phyloP scores from a whole-genome alignment of 1,140 invertebrate species.

The Trichonephila clavata region DNA sequence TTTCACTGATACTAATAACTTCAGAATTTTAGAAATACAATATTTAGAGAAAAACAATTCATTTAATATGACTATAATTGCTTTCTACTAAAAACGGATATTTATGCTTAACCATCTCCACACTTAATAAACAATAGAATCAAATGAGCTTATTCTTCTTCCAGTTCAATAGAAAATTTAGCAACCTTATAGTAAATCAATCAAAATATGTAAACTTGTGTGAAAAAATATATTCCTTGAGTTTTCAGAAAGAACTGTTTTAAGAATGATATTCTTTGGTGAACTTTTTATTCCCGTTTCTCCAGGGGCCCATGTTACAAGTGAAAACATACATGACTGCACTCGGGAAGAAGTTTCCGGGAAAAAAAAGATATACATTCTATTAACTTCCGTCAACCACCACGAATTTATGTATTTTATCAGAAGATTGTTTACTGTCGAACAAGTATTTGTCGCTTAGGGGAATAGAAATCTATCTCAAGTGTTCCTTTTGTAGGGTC shows the following conservation, averaged over 20 bases:
- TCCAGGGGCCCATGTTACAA: background rate
- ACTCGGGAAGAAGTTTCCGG: background rate
- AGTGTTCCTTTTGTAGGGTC: background rate
- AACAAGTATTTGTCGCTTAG: background rate
- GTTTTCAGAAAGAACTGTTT: background rate
- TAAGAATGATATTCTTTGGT: background rate
- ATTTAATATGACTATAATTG: too few relatives aligned
- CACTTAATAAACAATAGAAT: too few relatives aligned
- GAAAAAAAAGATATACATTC: background rate
- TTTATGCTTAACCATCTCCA: too few relatives aligned
- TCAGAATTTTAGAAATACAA: too few relatives aligned
- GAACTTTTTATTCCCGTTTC: background rate
- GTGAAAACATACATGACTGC: background rate
- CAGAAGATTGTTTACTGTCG: slow-evolving; percentile 28
- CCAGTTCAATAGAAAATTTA: too few relatives aligned
- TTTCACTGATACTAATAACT: too few relatives aligned
- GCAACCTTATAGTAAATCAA: background rate
- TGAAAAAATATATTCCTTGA: background rate
- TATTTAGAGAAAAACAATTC: too few relatives aligned
- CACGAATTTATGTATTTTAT: slow-evolving; percentile 1
- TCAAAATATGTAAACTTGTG: background rate
- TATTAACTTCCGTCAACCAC: background rate
- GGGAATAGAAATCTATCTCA: background rate
- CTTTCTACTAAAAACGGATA: too few relatives aligned
- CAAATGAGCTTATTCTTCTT: too few relatives aligned